Conservation (phyloP, 1,140 invertebrate species). For the Anastatus disparis region DNA sequence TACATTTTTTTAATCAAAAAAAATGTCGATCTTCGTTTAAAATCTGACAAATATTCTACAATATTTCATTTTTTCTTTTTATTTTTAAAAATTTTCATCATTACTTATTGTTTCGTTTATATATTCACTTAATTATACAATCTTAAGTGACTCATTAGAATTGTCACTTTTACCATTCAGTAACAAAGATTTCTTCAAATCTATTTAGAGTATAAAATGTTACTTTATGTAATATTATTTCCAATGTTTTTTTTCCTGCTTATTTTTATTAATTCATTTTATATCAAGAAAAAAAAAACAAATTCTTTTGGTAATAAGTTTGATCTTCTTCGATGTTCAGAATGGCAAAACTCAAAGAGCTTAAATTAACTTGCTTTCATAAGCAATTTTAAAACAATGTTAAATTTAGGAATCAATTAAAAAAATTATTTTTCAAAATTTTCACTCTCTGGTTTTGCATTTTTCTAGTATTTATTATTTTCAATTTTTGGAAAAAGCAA, state of each 20-base stretch:
- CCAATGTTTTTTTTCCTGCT: neutral
- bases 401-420: too few relatives aligned
- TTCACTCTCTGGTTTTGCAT: neutral
- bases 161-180: neutral
- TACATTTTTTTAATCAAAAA: neutral
- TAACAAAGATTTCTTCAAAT: conserved; percentile 19
- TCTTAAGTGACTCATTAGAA: neutral
- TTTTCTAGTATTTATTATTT: neutral
- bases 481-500: conserved; percentile 7
- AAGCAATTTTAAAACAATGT: too few relatives aligned
- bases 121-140: conserved; percentile 6
- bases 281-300: neutral
- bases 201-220: conserved; percentile 12
- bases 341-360: neutral
- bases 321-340: neutral
- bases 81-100: neutral
- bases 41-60: conserved; percentile 10
- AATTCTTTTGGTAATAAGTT: neutral
- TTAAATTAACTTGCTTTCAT: neutral
- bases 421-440: neutral
- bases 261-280: too few relatives aligned
- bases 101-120: neutral
- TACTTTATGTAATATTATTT: neutral
- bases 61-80: neutral
- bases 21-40: neutral